Conservation (phyloP, 2,797 vertebrate species). For the Thalassophryne amazonica region DNA sequence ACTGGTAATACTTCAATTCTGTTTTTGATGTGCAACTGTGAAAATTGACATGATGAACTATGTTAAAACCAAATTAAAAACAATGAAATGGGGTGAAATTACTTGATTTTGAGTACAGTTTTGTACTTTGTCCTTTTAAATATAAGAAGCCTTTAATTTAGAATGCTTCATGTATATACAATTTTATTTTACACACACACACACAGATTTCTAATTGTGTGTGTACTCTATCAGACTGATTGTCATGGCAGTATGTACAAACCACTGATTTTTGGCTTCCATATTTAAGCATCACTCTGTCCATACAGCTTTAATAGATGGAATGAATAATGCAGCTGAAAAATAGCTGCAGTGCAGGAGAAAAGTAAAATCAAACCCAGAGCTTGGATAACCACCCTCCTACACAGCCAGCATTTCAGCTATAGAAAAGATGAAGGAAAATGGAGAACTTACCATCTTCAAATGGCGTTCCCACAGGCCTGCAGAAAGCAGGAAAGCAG, state of each 20-base stretch:
- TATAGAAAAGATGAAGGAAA: conserved; percentile 12
- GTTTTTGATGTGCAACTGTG: too few relatives aligned
- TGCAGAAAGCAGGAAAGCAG: conserved; percentile 66
- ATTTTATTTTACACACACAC: not conserved
- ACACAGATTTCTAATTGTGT: too few relatives aligned
- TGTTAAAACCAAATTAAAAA: too few relatives aligned
- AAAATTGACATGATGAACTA: too few relatives aligned
- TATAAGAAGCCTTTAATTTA: too few relatives aligned
- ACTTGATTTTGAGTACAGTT: too few relatives aligned
- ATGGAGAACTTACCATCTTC: conserved; percentile 90
- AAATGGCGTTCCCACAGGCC: conserved; percentile 98
- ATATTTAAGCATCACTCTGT: not conserved
- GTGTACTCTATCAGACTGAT: not conserved
- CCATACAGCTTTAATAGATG: not conserved
- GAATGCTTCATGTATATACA: too few relatives aligned
- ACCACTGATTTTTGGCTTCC: not conserved
- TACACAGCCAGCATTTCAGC: not conserved
- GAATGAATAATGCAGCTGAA: not conserved
- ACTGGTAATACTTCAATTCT: too few relatives aligned
- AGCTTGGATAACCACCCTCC: not conserved
- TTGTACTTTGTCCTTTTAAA: too few relatives aligned
- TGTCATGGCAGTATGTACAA: too few relatives aligned
- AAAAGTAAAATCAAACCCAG: conserved; percentile 1
- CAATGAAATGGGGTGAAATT: too few relatives aligned
- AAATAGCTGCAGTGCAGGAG: not conserved